phyloP scores from a whole-genome alignment of 2,888 invertebrate genomes.

The Zaprionus lineosus region DNA sequence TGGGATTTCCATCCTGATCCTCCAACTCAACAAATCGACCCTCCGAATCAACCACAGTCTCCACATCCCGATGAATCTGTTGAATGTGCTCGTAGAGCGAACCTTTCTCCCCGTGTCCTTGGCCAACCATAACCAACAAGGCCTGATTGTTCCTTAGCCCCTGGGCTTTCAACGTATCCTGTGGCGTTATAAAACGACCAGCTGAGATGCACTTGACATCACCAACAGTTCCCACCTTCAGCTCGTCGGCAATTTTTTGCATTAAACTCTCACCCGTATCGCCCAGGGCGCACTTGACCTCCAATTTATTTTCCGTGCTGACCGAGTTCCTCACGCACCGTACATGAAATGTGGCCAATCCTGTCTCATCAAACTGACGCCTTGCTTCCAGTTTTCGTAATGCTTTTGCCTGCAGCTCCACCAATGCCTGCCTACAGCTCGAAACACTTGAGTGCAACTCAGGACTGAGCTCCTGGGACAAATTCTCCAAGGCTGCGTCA shows the following conservation, averaged over 20 bases:
- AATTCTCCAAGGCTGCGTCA: slow-evolving; percentile 79
- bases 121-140: slow-evolving; percentile 86
- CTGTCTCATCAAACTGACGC: slow-evolving; percentile 86
- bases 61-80: slow-evolving; percentile 84
- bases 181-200: slow-evolving; percentile 86
- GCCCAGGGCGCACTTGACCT: slow-evolving; percentile 85
- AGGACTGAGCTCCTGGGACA: slow-evolving; percentile 85
- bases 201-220: slow-evolving; percentile 88
- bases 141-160: slow-evolving; percentile 88
- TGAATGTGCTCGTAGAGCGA: slow-evolving; percentile 85
- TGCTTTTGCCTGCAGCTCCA: slow-evolving; percentile 82
- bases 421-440: slow-evolving; percentile 38
- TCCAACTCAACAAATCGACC: slow-evolving; percentile 84
- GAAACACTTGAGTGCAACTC: slow-evolving; percentile 83
- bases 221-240: slow-evolving; percentile 74
- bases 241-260: slow-evolving; percentile 83
- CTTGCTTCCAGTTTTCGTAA: slow-evolving; percentile 88
- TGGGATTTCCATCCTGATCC: slow-evolving; percentile 89
- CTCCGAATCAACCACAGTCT: slow-evolving; percentile 84
- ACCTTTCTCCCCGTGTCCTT: slow-evolving; percentile 82
- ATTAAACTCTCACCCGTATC: slow-evolving; percentile 85
- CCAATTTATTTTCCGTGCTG: slow-evolving; percentile 84
- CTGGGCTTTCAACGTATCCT: slow-evolving; percentile 84
- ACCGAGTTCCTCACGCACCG: slow-evolving; percentile 85
- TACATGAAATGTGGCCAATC: slow-evolving; percentile 88